Evolutionary conservation across 1,140 invertebrate species (phyloP), one percentile per base, ranked within the genome.

Genomic region (Harlomillsia oculata): DNA sequence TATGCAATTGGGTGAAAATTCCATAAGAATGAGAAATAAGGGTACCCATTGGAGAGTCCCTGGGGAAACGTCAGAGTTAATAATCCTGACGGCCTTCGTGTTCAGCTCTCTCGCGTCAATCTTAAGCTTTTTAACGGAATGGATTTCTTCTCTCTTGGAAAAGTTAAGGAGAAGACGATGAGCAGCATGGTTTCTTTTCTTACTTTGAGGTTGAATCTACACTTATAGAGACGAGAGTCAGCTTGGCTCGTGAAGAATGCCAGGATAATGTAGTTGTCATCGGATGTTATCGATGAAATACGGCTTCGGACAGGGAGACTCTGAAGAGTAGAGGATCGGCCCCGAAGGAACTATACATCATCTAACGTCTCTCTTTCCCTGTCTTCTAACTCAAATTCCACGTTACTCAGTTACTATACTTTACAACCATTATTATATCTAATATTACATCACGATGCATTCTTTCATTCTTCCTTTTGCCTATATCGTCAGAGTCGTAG

Each of bases 281-380:
- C 51, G 51, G 51, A 53, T 53, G 51, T 53, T 53, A 53, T 44
- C 51, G 51, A 53, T 53, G 40, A 53, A 53, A 53, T 53, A 53
- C 51, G 51, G 26, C 51, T 43, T 53, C 26, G 39, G 51, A 53
- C 51, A 41, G 37, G 20, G 39, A 26, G 34, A 39, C 21, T n/a
- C 37, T 20, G 21, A 50, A 18, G 43, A 53, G 51, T 41, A 53
- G 39, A 53, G 28, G 51, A 53, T 53, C 51, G 51, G 51, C 51
- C 51, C 39, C 40, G 40, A 53, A 50, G 48, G 51, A 14, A 53
- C 51, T 44, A 53, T 53, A 43, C 51, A 53, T 53, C 51, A 53
- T 53, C 26, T 53, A 32, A 20, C 28, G 30, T 48, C n/a, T n/a
- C n/a, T n/a, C n/a, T n/a, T n/a, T n/a, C n/a, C n/a, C n/a, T n/a